Evolutionary conservation across 2,113 vertebrate genomes (phyloP).

Genomic region (Calidris pygmaea): DNA sequence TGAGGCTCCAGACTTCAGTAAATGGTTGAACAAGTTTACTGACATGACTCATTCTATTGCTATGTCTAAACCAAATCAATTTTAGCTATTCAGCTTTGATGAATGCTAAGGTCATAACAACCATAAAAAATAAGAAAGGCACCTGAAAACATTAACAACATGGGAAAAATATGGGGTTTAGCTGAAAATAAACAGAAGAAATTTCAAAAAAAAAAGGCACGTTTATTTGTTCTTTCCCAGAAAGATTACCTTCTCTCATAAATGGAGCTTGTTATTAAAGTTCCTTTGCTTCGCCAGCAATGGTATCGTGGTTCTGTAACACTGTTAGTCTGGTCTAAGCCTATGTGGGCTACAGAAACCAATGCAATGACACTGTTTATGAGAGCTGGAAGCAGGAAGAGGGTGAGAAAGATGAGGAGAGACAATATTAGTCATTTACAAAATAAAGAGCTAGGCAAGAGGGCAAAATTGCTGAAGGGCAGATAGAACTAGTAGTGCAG

Average conservation of each 20-base stretch:
- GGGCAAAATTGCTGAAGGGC: constrained; percentile 54
- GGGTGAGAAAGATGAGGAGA: constrained; percentile 62
- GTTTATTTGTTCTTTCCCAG: constrained; percentile 43
- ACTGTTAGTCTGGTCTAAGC: constrained; percentile 10
- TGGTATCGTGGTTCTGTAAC: not conserved
- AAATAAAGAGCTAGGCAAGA: constrained; percentile 40
- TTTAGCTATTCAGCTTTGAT: constrained; percentile 20
- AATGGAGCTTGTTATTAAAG: constrained; percentile 30
- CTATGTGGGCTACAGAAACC: constrained; percentile 3
- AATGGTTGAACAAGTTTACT: constrained; percentile 52
- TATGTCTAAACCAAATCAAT: constrained; percentile 35
- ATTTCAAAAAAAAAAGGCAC: constrained; percentile 30
- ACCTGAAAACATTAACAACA: constrained; percentile 43
- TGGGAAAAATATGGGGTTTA: constrained; percentile 15
- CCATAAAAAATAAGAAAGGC: constrained; percentile 28
- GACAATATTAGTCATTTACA: constrained; percentile 60
- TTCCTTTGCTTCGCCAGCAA: not conserved
- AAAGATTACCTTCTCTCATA: constrained; percentile 31
- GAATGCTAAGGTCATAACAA: constrained; percentile 11
- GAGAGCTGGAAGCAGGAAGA: constrained; percentile 48
- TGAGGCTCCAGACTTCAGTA: constrained; percentile 29
- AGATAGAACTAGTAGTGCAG: constrained; percentile 58
- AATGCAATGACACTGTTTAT: constrained; percentile 5
- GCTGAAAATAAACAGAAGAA: constrained; percentile 18
- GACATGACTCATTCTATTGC: constrained; percentile 37